Base-by-base conservation (phyloP, 2,888 invertebrate species). In the Theretra japonica region DNA sequence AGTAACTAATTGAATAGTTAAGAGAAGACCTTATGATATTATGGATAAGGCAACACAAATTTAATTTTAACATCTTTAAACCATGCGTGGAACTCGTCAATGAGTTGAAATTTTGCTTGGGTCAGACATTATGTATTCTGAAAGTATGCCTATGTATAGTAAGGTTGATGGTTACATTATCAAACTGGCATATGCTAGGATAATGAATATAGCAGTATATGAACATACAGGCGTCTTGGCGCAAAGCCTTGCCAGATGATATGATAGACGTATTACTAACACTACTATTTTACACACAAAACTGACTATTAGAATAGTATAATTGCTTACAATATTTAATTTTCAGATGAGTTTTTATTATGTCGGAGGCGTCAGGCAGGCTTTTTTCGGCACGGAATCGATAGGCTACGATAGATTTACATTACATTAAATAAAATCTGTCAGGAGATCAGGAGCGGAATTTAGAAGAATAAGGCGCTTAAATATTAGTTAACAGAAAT, bases 331-430 rank as follows among this genome's bases (percentile, higher is more conserved):
- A 83, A 83, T 81, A 84, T 88, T 87, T 86, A 80, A 88, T 88
- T 89, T 89, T 89, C 89, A 89, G 89, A 89, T 89, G 73, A 69
- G 75, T 84, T 82, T 79, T 84, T 77, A 82, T 83, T 82, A 83
- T 82, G 86, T 87, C 81, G 88, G 87, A 80, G 88, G 77, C 86
- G 74, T 81, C 82, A 86, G 86, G 86, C 88, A 87, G 89, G 87
- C 83, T 83, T 79, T 75, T 78, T 78, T 28, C 68, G 70, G 50
- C 68, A 70, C 69, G 69, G 72, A 65, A 56, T 28, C 68, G 70
- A 73, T 86, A 85, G 82, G 81, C 79, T 76, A 79, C 77, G 78
- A 75, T 81, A 85, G 84, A 84, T 77, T 83, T 73, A 76, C 73
- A 81, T 59, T 69, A 58, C 58, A 59, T 30, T 65, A 65, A 65